These are phyloP conservation scores for Eucera pruinosa DNA, from an alignment of 2,888 invertebrate species.

Conservation along the genomic window DNA sequence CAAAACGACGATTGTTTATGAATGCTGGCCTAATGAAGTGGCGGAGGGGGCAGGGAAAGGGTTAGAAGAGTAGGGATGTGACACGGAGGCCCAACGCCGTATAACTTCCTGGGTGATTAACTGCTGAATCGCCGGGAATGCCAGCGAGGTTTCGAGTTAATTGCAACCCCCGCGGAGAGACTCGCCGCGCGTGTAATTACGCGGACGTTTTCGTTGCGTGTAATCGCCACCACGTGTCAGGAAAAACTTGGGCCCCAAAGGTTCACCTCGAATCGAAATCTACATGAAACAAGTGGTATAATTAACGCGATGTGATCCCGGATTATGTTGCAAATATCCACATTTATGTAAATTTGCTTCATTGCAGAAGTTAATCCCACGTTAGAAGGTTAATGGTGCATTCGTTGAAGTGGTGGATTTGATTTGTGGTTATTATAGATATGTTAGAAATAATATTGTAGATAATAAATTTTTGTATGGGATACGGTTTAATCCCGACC, in stretches of 20 bases:
- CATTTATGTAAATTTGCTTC: neutral
- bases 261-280: neutral
- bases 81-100: constrained; percentile 57
- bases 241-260: constrained; percentile 33
- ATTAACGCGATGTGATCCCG: neutral
- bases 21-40: constrained; percentile 65
- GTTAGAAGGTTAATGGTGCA: too few relatives aligned
- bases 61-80: constrained; percentile 48
- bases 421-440: too few relatives aligned
- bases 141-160: constrained; percentile 69
- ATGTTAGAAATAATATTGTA: too few relatives aligned
- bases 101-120: constrained; percentile 72
- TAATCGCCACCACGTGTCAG: constrained; percentile 18
- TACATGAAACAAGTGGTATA: neutral
- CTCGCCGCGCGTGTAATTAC: constrained; percentile 58
- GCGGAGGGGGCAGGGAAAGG: neutral
- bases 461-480: too few relatives aligned
- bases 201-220: constrained; percentile 54
- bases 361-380: neutral
- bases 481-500: too few relatives aligned
- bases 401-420: too few relatives aligned
- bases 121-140: constrained; percentile 70
- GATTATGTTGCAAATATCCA: neutral
- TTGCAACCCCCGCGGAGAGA: constrained; percentile 53
- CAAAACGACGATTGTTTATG: constrained; percentile 60